Conservation (phyloP, 2,888 invertebrate genomes). For the Cosmia trapezina region DNA sequence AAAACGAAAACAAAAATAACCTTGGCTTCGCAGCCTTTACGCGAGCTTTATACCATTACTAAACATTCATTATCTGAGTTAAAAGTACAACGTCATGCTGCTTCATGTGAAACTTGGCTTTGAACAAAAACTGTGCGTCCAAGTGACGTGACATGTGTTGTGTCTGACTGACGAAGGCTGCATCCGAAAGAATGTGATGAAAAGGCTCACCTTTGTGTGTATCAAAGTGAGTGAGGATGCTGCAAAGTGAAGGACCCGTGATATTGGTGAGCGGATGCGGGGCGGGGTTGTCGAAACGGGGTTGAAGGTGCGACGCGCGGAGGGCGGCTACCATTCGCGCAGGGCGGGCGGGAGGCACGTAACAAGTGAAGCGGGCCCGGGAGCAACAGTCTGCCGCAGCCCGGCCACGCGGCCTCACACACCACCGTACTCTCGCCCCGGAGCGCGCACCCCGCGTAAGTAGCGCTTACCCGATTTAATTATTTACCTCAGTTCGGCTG, state of each 20-base stretch:
- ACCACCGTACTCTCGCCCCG: conserved; percentile 78
- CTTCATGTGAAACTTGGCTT: conserved; percentile 31
- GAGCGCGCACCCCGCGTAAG: conserved; percentile 83
- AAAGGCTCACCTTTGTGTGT: conserved; percentile 65
- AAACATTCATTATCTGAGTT: conserved; percentile 37
- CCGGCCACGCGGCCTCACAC: conserved; percentile 88
- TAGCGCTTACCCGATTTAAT: conserved; percentile 79
- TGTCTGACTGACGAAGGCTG: conserved; percentile 59
- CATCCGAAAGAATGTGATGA: conserved; percentile 57
- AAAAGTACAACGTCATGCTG: conserved; percentile 37
- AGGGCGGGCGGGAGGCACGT: conserved; percentile 87
- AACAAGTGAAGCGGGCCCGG: conserved; percentile 90
- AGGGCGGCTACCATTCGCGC: conserved; percentile 76
- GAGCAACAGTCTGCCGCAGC: conserved; percentile 91
- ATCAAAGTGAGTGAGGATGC: conserved; percentile 83
- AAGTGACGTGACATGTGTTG: conserved; percentile 47
- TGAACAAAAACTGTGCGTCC: conserved; percentile 28
- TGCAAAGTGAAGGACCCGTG: conserved; percentile 85
- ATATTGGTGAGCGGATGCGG: conserved; percentile 84
- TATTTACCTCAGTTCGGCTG: conserved; percentile 72
- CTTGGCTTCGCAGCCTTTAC: conserved; percentile 24
- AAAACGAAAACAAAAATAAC: conserved; percentile 39
- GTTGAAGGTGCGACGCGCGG: conserved; percentile 71
- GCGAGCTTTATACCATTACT: conserved; percentile 22
- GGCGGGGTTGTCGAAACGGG: conserved; percentile 80